Evolutionary conservation across 2,113 vertebrate species (phyloP).

Genomic region (Macrotis lagotis): DNA sequence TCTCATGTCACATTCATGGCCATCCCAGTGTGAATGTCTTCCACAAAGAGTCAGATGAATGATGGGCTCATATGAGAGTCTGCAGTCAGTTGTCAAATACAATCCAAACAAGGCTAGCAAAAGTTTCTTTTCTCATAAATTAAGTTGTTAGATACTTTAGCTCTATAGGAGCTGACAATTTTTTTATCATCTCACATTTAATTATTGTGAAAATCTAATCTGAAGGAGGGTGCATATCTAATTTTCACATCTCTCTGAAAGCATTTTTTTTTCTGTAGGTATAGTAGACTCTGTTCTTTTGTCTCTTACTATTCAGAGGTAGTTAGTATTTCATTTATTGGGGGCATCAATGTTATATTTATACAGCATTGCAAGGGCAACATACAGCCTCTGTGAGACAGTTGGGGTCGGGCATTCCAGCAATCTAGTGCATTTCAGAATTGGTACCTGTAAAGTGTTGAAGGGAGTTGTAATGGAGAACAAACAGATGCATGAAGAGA

Average conservation of each 20-base stretch:
- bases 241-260: constrained; percentile 68
- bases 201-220: constrained; percentile 73
- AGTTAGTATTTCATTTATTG: constrained; percentile 43
- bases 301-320: not conserved
- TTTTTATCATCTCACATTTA: constrained; percentile 65
- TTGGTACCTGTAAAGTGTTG: constrained; percentile 50
- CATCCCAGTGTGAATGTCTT: not conserved
- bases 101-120: not conserved
- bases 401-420: constrained; percentile 52
- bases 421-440: constrained; percentile 34
- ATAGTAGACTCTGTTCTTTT: constrained; percentile 8
- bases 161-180: constrained; percentile 28
- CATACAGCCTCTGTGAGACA: constrained; percentile 58
- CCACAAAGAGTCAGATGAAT: constrained; percentile 45
- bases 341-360: constrained; percentile 45
- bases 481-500: constrained; percentile 39
- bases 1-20: not conserved
- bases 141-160: constrained; percentile 60
- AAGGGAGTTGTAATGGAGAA: constrained; percentile 62
- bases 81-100: not conserved
- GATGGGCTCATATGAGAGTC: not conserved
- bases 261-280: constrained; percentile 41
- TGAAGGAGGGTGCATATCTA: constrained; percentile 64
- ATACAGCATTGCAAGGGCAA: constrained; percentile 50
- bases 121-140: constrained; percentile 59